Percentiles rank a stretch among this genome's conserved stretches.
Evolutionary conservation across 1,140 invertebrate species (phyloP).

Genomic region (Littorina saxatilis): DNA sequence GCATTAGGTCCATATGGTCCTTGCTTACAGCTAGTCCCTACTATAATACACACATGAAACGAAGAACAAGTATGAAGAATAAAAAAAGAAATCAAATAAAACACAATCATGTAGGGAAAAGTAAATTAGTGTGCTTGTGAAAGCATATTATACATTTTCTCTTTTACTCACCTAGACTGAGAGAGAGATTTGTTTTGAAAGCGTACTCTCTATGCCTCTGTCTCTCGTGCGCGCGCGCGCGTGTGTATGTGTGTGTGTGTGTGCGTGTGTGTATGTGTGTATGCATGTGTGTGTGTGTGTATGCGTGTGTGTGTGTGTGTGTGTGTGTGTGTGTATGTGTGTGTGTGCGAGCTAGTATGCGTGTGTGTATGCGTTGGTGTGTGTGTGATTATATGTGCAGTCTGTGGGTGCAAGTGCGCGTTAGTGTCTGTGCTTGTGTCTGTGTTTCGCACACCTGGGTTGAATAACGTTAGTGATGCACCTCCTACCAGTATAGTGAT

Average conservation of each 20-base stretch:
- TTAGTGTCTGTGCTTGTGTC: neutral
- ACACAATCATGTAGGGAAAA: neutral
- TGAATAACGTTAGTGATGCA: neutral
- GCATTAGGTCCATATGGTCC: no score
- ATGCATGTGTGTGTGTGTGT: neutral
- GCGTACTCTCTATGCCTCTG: neutral
- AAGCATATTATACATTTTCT: no score
- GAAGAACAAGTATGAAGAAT: no score
- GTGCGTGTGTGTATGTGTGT: neutral
- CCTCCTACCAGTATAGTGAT: neutral
- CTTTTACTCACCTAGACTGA: no score
- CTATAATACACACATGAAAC: no score
- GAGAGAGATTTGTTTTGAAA: no score
- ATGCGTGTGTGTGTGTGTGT: conserved; percentile 16
- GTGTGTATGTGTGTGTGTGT: conserved; percentile 11
- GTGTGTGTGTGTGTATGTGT: conserved; percentile 20
- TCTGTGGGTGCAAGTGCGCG: no score
- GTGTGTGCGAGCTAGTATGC: neutral
- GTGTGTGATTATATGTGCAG: neutral
- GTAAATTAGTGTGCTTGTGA: conserved; percentile 3
- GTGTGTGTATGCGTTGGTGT: neutral
- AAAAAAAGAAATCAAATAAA: no score
- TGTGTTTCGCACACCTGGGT: neutral
- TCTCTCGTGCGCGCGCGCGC: no score
- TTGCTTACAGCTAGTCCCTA: no score